Evolutionary conservation across 2,797 vertebrate species (phyloP).

Genomic region (Lophotriccus pileatus): DNA sequence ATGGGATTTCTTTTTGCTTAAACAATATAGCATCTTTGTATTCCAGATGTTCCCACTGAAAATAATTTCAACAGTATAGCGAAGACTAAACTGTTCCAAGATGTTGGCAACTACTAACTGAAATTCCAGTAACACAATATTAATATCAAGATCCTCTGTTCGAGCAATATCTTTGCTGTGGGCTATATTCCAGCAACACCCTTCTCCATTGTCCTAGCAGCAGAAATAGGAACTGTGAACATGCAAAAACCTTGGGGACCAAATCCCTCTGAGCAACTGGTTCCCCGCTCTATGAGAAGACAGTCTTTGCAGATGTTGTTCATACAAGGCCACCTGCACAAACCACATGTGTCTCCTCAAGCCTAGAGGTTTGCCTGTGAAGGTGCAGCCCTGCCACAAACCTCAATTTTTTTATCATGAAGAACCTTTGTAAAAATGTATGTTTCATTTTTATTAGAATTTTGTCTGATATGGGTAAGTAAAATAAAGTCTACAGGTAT

Average conservation of each 20-base stretch:
- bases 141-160: constrained; percentile 36
- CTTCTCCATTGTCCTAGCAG: constrained; percentile 44
- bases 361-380: background rate
- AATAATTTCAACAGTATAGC: background rate
- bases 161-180: constrained; percentile 32
- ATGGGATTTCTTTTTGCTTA: background rate
- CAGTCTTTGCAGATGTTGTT: background rate
- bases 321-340: background rate
- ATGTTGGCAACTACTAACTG: background rate
- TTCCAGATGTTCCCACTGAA: constrained; percentile 28
- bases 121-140: constrained; percentile 30
- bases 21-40: background rate
- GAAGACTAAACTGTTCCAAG: constrained; percentile 18
- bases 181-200: constrained; percentile 45
- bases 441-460: background rate
- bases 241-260: background rate
- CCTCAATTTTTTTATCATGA: background rate
- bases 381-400: background rate
- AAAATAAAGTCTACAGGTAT: background rate
- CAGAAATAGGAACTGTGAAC: constrained; percentile 21
- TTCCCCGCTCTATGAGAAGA: background rate
- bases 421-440: background rate
- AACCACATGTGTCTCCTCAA: background rate
- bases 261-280: background rate
- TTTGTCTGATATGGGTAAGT: background rate